Conservation (phyloP, 2,888 invertebrate genomes). For the Clivina fossor region DNA sequence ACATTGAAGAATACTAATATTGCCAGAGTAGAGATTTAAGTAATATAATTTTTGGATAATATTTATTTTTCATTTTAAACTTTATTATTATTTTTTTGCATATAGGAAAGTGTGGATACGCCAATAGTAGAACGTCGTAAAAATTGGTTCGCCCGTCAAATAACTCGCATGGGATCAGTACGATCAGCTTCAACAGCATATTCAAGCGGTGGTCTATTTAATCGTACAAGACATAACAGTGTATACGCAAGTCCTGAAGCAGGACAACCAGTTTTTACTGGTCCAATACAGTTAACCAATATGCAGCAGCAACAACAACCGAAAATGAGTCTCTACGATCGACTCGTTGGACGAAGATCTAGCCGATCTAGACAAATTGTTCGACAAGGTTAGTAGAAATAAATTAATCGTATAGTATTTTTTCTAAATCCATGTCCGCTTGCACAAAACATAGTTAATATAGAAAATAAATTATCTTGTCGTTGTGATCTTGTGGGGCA, state of each 20-base stretch:
- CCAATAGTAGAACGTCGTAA: slow-evolving; percentile 77
- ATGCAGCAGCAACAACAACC: slow-evolving; percentile 54
- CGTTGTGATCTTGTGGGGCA: too few relatives aligned
- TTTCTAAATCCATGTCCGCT: too few relatives aligned
- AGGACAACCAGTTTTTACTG: slow-evolving; percentile 42
- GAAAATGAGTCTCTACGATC: slow-evolving; percentile 82
- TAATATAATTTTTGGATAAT: too few relatives aligned
- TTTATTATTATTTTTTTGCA: too few relatives aligned
- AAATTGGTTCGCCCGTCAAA: slow-evolving; percentile 85
- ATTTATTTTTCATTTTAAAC: too few relatives aligned
- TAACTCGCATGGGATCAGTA: slow-evolving; percentile 83
- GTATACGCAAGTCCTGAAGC: slow-evolving; percentile 62
- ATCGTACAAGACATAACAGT: slow-evolving; percentile 76
- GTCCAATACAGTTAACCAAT: slow-evolving; percentile 56
- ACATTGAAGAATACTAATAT: too few relatives aligned
- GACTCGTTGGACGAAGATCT: slow-evolving; percentile 79
- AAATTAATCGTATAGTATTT: too few relatives aligned
- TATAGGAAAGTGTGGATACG: slow-evolving; percentile 86
- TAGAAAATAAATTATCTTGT: too few relatives aligned
- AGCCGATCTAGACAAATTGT: slow-evolving; percentile 64
- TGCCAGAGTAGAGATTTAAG: too few relatives aligned
- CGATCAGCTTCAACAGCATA: slow-evolving; percentile 84
- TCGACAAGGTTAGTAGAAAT: slow-evolving; percentile 70
- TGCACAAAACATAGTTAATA: too few relatives aligned
- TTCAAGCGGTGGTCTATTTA: slow-evolving; percentile 76